Percentiles rank a stretch among this genome's conserved stretches.
Conservation (phyloP, 2,888 invertebrate genomes). For the Cosmia trapezina region DNA sequence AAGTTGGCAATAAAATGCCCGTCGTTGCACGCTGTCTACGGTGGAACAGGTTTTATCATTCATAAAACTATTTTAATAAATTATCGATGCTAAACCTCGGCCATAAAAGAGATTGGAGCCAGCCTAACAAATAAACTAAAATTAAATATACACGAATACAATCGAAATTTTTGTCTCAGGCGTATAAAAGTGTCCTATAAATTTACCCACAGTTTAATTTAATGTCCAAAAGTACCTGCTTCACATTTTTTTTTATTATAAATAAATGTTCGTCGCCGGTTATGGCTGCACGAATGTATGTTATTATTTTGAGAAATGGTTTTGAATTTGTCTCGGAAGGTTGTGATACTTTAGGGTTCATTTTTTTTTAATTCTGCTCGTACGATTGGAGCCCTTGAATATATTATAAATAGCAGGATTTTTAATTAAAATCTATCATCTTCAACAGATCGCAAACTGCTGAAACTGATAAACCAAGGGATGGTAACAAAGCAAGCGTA, state of each 20-base stretch:
- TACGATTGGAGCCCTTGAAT: slow-evolving; percentile 48
- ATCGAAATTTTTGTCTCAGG: slow-evolving; percentile 90
- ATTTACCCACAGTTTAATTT: slow-evolving; percentile 90
- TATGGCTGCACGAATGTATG: slow-evolving; percentile 86
- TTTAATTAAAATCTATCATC: slow-evolving; percentile 59
- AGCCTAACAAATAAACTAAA: slow-evolving; percentile 90
- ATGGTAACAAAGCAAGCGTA: slow-evolving; percentile 38
- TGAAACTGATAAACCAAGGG: slow-evolving; percentile 41
- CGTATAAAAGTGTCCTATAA: slow-evolving; percentile 91
- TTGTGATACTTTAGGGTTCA: slow-evolving; percentile 68
- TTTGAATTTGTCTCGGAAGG: slow-evolving; percentile 84
- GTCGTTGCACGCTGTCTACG: slow-evolving; percentile 71
- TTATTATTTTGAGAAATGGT: slow-evolving; percentile 89
- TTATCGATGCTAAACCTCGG: slow-evolving; percentile 86
- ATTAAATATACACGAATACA: slow-evolving; percentile 90
- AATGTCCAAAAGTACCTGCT: slow-evolving; percentile 90
- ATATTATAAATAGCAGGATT: slow-evolving; percentile 42
- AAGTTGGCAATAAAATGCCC: slow-evolving; percentile 74
- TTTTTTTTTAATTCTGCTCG: slow-evolving; percentile 55
- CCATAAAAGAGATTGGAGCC: slow-evolving; percentile 88
- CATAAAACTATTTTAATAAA: slow-evolving; percentile 89
- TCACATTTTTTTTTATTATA: slow-evolving; percentile 86
- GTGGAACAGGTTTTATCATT: slow-evolving; percentile 85
- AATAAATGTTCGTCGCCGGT: slow-evolving; percentile 87
- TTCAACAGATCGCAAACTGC: slow-evolving; percentile 66